Evolutionary conservation across 1,140 invertebrate genomes (phyloP), one percentile per base, ranked within the genome.

Genomic region (Uloborus diversus): DNA sequence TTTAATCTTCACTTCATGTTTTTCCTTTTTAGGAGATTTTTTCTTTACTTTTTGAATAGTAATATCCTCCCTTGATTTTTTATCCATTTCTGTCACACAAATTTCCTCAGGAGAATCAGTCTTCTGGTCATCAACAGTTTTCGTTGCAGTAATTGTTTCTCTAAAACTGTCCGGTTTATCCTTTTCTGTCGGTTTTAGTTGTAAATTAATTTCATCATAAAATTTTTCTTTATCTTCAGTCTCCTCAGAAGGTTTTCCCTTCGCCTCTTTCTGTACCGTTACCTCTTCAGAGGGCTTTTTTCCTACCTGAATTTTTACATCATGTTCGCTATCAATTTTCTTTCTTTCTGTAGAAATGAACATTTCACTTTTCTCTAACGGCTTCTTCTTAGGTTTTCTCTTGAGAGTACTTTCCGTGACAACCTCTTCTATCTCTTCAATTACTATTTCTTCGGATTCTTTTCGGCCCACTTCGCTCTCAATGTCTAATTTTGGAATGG

Each of bases 301-400:
- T 32, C 20, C 33, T 30, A 42, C 33, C 20, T 27, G 11, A 57
- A 4, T 11, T 23, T 9, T 23, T 71, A 17, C 20, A 25, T 51
- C 66, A 51, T 25, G 2, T 49, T 14, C 27, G 14, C 14, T 35
- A 27, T 66, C 64, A n/a, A n/a, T n/a, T n/a, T n/a, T n/a, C n/a
- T n/a, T n/a, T n/a, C n/a, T n/a, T n/a, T n/a, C n/a, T n/a, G n/a
- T n/a, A n/a, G n/a, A n/a, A n/a, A n/a, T n/a, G n/a, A n/a, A n/a
- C 11, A 47, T 4, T 42, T 35, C 9, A 1, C 13, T n/a, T 71
- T 59, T n/a, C 7, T 35, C 53, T 4, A 11, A 0, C 32, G n/a
- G 25, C 17, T 75, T 37, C n/a, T 75, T 61, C 27, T 65, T 62
- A 7, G 14, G 4, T 61, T 28, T 65, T 35, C 20, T 73, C 73